phyloP scores from a whole-genome alignment of 2,797 vertebrate genomes.

The Loriculus beryllinus region DNA sequence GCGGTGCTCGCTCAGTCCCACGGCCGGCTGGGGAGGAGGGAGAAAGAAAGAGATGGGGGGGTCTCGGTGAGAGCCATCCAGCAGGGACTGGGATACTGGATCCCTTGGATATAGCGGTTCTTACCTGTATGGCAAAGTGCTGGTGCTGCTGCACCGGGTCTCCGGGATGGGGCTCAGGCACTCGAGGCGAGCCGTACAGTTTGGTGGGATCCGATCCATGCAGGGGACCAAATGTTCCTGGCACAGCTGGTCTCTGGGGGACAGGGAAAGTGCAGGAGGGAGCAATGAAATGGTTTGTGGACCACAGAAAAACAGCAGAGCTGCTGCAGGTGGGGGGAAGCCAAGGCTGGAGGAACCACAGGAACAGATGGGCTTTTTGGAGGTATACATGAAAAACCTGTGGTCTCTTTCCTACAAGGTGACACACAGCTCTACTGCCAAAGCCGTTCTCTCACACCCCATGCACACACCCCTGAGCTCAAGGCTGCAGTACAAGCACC shows the following conservation, averaged over 20 bases:
- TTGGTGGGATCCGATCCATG: conserved; percentile 81
- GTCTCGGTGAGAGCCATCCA: rapidly evolving
- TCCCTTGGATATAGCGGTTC: not conserved
- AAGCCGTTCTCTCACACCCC: not conserved
- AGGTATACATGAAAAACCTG: not conserved
- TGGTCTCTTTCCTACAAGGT: rapidly evolving
- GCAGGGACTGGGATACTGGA: rapidly evolving
- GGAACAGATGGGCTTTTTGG: rapidly evolving
- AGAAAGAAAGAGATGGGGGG: not conserved
- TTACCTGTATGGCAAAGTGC: conserved; percentile 88
- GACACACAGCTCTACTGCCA: not conserved
- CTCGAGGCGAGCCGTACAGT: conserved; percentile 75
- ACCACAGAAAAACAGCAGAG: not conserved
- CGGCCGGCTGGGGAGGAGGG: conserved; percentile 72
- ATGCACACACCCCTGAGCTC: rapidly evolving
- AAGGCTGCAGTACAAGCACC: not conserved
- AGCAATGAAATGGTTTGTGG: not conserved
- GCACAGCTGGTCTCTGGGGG: conserved; percentile 70
- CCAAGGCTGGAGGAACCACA: not conserved
- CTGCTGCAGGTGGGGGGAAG: not conserved
- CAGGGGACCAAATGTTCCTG: conserved; percentile 81
- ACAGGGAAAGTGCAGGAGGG: not conserved
- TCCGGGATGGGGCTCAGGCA: conserved; percentile 81
- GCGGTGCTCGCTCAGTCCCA: conserved; percentile 80
- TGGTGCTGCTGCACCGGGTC: conserved; percentile 79